phyloP scores from a whole-genome alignment of 2,797 vertebrate genomes.

The Acipenser transmontanus region DNA sequence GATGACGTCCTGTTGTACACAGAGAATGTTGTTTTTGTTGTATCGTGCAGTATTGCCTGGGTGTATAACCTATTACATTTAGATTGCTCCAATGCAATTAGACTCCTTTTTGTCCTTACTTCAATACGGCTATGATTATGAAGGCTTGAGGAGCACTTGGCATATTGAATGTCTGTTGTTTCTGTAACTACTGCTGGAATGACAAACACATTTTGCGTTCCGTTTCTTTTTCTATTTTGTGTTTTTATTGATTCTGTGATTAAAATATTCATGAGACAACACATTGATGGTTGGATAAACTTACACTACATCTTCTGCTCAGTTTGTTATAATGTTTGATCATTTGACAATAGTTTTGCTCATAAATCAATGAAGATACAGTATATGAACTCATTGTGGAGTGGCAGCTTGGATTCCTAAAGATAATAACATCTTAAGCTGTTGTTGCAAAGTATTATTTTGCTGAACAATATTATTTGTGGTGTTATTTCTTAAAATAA shows the following conservation, averaged over 20 bases:
- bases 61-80: conserved; percentile 99
- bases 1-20: conserved; percentile 91
- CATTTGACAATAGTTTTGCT: no score
- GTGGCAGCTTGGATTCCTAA: no score
- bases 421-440: no score
- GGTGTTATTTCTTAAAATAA: no score
- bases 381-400: no score
- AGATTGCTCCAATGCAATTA: conserved; percentile 99
- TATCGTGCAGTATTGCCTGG: conserved; percentile 96
- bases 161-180: conserved; percentile 99
- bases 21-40: conserved; percentile 81
- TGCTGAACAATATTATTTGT: no score
- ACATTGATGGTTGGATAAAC: conserved; percentile 56
- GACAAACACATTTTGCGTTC: conserved; percentile 99
- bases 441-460: no score
- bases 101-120: conserved; percentile 98
- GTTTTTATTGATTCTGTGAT: conserved; percentile 97
- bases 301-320: conserved; percentile 3
- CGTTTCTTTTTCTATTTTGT: conserved; percentile 85
- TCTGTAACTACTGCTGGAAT: conserved; percentile 97
- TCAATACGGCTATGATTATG: conserved; percentile 99
- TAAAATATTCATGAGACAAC: conserved; percentile 98
- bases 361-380: no score
- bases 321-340: conserved; percentile 23
- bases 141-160: conserved; percentile 98